Percentiles rank a stretch among this genome's conserved stretches.
These are phyloP conservation scores for Heteromyza rotundicornis DNA, from an alignment of 2,888 invertebrate genomes.

Conservation along the genomic window DNA sequence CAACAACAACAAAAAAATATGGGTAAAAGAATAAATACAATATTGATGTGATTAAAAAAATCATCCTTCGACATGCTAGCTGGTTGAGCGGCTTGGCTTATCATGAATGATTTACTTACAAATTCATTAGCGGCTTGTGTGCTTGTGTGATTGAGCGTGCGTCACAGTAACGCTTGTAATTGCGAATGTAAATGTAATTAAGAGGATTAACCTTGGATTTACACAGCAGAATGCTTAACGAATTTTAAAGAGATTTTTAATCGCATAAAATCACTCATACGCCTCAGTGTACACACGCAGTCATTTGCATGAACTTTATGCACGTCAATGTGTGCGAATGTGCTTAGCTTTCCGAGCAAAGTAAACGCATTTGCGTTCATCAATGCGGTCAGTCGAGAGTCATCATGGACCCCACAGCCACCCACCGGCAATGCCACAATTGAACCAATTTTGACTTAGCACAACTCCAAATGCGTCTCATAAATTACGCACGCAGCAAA, in stretches of 20 bases:
- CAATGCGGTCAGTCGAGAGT: background rate
- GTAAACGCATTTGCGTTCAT: background rate
- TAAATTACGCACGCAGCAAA: conserved; percentile 13
- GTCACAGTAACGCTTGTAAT: background rate
- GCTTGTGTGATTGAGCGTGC: background rate
- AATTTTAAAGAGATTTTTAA: background rate
- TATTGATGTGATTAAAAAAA: background rate
- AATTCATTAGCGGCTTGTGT: background rate
- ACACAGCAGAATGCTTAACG: background rate
- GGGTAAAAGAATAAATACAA: background rate
- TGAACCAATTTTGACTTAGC: background rate
- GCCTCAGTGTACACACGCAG: background rate
- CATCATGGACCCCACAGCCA: background rate
- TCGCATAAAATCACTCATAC: background rate
- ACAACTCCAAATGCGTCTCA: conserved; percentile 7
- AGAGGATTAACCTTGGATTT: background rate
- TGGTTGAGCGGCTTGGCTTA: background rate
- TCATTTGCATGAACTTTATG: no score
- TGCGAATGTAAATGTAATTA: conserved; percentile 1
- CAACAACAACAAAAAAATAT: background rate
- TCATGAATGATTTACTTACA: background rate
- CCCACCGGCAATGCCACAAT: background rate
- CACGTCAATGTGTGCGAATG: no score
- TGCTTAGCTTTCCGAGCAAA: no score
- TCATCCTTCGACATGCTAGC: background rate